These are phyloP conservation scores for Patagioenas fasciata DNA, from an alignment of 2,113 vertebrate species.

Conservation along the genomic window DNA sequence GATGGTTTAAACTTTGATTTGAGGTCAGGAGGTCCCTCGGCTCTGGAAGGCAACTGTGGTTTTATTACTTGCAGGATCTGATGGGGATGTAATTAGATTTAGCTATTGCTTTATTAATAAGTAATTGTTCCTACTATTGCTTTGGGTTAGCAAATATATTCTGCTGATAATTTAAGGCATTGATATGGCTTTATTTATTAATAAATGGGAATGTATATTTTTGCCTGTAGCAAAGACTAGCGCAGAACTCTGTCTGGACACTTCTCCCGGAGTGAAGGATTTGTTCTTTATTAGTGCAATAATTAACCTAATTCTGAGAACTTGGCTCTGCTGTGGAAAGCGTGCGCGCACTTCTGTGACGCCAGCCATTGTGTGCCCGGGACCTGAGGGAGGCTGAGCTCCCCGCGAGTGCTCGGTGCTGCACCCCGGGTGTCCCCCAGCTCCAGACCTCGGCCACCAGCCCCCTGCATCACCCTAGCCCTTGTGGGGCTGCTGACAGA, in stretches of 20 bases:
- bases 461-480: fast-evolving
- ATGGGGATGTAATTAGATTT: slow-evolving; percentile 82
- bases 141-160: slow-evolving; percentile 67
- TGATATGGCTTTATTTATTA: slow-evolving; percentile 71
- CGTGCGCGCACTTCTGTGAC: fast-evolving
- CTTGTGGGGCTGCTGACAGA: background rate
- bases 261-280: background rate
- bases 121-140: slow-evolving; percentile 68
- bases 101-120: slow-evolving; percentile 83
- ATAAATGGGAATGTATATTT: slow-evolving; percentile 43
- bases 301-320: background rate
- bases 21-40: slow-evolving; percentile 73
- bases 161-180: slow-evolving; percentile 69
- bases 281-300: background rate
- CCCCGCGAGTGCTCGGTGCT: fast-evolving
- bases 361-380: fast-evolving
- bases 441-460: background rate
- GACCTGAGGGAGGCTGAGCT: background rate
- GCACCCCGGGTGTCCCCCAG: background rate
- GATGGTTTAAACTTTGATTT: slow-evolving; percentile 76
- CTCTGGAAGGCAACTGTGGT: slow-evolving; percentile 69
- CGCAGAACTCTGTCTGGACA: background rate
- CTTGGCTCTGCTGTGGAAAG: fast-evolving
- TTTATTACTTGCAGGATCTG: slow-evolving; percentile 77
- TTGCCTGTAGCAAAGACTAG: slow-evolving; percentile 14